Evolutionary conservation across 2,113 vertebrate species (phyloP), one percentile per base, ranked within the genome.

Genomic region (Albula glossodonta): DNA sequence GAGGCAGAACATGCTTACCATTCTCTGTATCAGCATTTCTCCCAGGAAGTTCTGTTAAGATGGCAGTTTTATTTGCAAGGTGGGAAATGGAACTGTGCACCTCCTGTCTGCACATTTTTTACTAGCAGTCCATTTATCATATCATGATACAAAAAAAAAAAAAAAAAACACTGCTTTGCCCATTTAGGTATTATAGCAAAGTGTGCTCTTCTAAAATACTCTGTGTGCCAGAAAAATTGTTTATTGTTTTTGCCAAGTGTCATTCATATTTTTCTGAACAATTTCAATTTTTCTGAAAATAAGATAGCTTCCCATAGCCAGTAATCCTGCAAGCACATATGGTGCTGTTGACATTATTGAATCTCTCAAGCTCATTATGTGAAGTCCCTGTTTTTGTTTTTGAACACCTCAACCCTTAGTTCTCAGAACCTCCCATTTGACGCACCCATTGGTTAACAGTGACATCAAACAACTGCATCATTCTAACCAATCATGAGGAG

Each of bases 401-500:
- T 74, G 70, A 74, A 49, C 31, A 57, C 7, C 51, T 51, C 31
- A n/a, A 25, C 70, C 22, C 1, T 49, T 70, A 0, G 17, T 17
- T 12, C 79, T 51, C 7, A 53, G 19, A 50, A 80, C 88, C 3
- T 85, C 81, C 81, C 66, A 56, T 83, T 86, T 22, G 56, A 8
- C 57, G 50, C 25, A 13, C 51, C 52, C 5, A 84, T 80, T 87
- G 85, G 83, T 4, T 52, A 50, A 53, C 10, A 17, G 82, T 91
- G 89, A 91, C 87, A 87, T 93, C 89, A 91, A 77, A 82, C 81
- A 83, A 78, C 81, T 60, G 84, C 84, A 86, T 60, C 79, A 41
- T 22, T 19, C 19, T 84, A 60, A 70, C 96, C 96, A 96, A 96
- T 96, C 88, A 87, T 51, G 13, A 22, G 50, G 5, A 31, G 19